These are phyloP conservation scores for Sphaerodactylus townsendi DNA, from an alignment of 2,113 vertebrate genomes.

Conservation along the genomic window DNA sequence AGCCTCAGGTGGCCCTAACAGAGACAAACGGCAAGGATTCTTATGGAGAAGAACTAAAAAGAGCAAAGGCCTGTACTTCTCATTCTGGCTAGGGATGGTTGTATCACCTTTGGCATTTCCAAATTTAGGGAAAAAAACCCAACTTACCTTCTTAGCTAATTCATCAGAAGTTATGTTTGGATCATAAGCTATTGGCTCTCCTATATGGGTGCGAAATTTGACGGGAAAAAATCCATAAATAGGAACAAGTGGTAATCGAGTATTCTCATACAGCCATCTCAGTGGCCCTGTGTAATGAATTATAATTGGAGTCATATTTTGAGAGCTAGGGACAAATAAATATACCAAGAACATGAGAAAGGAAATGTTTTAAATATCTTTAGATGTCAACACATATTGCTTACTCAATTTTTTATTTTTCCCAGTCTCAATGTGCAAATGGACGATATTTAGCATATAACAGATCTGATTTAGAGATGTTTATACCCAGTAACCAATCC, in stretches of 20 bases:
- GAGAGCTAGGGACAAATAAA: not conserved
- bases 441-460: not conserved
- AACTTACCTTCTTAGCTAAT: constrained; percentile 78
- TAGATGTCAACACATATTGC: not conserved
- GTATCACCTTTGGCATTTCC: not conserved
- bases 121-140: not conserved
- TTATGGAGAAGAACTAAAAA: too few relatives aligned
- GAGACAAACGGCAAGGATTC: too few relatives aligned
- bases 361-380: not conserved
- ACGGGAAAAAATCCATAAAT: constrained; percentile 85
- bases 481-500: not conserved
- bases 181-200: constrained; percentile 84
- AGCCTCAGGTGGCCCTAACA: too few relatives aligned
- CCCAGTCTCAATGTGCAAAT: not conserved
- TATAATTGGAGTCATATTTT: constrained; percentile 10
- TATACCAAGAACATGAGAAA: not conserved
- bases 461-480: not conserved
- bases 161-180: constrained; percentile 74
- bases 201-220: constrained; percentile 82
- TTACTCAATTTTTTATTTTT: not conserved
- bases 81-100: too few relatives aligned
- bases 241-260: constrained; percentile 76
- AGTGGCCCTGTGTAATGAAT: constrained; percentile 65
- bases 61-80: too few relatives aligned
- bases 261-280: constrained; percentile 80